These are phyloP conservation scores for Resseliella maxima DNA, from an alignment of 2,888 invertebrate species.

Conservation along the genomic window DNA sequence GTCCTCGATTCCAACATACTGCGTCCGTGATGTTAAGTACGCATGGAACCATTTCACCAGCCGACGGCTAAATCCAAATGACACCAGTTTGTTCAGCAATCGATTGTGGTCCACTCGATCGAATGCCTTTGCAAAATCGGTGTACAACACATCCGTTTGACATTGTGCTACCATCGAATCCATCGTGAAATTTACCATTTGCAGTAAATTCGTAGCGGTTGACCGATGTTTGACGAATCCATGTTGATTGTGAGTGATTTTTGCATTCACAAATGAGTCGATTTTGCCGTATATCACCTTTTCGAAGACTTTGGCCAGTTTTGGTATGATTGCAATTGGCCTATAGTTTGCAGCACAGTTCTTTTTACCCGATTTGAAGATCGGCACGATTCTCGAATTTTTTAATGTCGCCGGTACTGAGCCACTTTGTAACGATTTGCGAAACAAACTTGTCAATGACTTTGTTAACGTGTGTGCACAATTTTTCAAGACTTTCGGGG, in stretches of 20 bases:
- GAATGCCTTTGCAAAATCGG: no score
- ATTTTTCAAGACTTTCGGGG: no score
- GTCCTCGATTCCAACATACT: no score
- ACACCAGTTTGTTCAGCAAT: not conserved
- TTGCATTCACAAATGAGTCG: not conserved
- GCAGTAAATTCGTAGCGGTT: not conserved
- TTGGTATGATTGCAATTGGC: slow-evolving; percentile 22
- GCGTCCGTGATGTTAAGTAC: no score
- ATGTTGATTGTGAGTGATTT: not conserved
- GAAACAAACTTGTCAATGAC: no score
- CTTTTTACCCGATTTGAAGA: not conserved
- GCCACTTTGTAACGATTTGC: no score
- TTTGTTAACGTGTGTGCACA: no score
- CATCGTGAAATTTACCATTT: no score
- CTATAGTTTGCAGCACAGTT: not conserved
- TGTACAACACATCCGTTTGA: no score
- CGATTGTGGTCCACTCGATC: not conserved
- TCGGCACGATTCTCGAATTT: no score
- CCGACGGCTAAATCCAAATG: not conserved
- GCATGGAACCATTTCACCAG: not conserved
- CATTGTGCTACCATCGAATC: no score
- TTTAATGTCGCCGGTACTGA: no score
- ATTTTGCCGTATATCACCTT: not conserved
- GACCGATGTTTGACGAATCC: not conserved
- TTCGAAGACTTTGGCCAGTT: slow-evolving; percentile 42